A percentile compares a stretch with the other conserved stretches of the same genome.
Conservation (phyloP, 2,888 invertebrate genomes). For the Drosophila gaucha region DNA sequence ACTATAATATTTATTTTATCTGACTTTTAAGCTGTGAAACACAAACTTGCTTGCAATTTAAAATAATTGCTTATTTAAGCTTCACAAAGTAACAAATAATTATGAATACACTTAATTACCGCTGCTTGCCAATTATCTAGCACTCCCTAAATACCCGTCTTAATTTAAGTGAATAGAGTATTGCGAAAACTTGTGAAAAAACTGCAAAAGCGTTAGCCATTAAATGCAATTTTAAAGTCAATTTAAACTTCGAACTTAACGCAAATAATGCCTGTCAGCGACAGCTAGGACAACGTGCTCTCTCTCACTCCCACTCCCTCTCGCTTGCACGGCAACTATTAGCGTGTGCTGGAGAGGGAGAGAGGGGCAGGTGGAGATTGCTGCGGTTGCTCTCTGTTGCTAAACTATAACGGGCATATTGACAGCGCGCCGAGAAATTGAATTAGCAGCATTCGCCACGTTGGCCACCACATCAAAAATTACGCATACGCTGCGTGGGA, state of each 20-base stretch:
- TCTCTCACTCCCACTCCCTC: background rate
- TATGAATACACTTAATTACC: background rate
- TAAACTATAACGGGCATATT: conserved; percentile 58
- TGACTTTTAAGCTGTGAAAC: background rate
- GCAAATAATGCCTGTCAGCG: conserved; percentile 71
- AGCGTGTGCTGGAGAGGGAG: conserved; percentile 17
- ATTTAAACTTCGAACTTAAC: conserved; percentile 70
- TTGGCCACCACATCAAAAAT: conserved; percentile 55
- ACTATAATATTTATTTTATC: too few relatives aligned
- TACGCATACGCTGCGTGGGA: conserved; percentile 63
- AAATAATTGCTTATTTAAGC: too few relatives aligned
- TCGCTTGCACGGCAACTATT: conserved; percentile 34
- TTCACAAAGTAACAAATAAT: too few relatives aligned
- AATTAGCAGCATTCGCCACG: conserved; percentile 64
- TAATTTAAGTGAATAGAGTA: background rate
- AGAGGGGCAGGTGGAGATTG: background rate
- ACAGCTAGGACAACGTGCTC: conserved; percentile 36
- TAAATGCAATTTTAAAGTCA: conserved; percentile 77
- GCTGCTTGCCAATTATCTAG: too few relatives aligned
- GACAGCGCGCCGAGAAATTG: conserved; percentile 66
- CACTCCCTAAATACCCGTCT: background rate
- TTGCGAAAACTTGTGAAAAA: conserved; percentile 2
- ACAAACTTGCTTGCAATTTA: background rate
- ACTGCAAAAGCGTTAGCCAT: conserved; percentile 52
- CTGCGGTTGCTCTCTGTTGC: conserved; percentile 1